These are phyloP conservation scores for Lamprologus sp. DNA, from an alignment of 2,113 vertebrate species.

Conservation along the genomic window DNA sequence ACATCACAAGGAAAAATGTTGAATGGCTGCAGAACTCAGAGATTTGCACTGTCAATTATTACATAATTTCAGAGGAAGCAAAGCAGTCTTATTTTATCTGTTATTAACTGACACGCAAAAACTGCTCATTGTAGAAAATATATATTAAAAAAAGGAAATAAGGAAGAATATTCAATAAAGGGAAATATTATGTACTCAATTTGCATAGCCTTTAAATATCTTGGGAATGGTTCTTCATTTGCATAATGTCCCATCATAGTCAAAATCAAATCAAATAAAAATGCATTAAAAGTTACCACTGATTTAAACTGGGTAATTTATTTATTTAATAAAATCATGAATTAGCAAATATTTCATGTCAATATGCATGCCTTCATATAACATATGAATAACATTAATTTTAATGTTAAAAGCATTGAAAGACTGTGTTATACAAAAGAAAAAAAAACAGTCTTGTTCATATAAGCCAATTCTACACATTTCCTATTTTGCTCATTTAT, in stretches of 20 bases:
- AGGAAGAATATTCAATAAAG: not conserved
- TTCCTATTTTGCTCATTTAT: not conserved
- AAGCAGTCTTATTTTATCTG: not conserved
- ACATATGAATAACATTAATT: not conserved
- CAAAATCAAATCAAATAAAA: not conserved
- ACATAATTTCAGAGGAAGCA: not conserved
- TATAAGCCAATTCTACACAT: not conserved
- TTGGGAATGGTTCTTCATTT: not conserved
- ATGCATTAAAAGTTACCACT: not conserved
- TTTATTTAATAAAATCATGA: not conserved
- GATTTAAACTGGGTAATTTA: not conserved
- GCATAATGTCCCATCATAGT: not conserved
- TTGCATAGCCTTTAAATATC: not conserved
- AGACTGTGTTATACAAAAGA: not conserved
- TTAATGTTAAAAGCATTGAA: not conserved
- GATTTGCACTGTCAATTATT: not conserved
- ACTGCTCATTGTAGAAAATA: not conserved
- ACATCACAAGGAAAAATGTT: not conserved
- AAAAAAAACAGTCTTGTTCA: not conserved
- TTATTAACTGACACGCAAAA: not conserved
- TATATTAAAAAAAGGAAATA: not conserved
- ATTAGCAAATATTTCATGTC: not conserved
- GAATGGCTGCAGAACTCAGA: not conserved
- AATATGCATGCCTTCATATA: not conserved
- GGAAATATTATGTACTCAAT: not conserved